Percentiles rank a stretch among this genome's conserved stretches.
phyloP scores from a whole-genome alignment of 2,888 invertebrate species.

The Drosophila gaucha region DNA sequence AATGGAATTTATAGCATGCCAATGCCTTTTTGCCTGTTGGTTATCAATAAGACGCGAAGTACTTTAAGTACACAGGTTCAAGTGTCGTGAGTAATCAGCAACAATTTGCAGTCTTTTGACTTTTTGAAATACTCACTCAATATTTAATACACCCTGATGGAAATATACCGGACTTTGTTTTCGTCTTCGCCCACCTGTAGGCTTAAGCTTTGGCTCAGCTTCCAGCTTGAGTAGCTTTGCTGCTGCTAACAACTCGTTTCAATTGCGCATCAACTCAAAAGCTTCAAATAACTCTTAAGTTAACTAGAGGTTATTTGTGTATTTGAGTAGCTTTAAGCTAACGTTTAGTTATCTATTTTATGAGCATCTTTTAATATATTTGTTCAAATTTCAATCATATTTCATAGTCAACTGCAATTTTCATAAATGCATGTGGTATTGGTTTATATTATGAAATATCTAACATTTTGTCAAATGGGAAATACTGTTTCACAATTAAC shows the following conservation, averaged over 20 bases:
- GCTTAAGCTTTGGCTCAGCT: conserved; percentile 12
- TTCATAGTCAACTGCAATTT: too few species aligned
- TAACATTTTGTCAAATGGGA: too few species aligned
- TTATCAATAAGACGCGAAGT: conserved; percentile 30
- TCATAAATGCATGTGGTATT: too few species aligned
- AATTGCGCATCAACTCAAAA: conserved; percentile 58
- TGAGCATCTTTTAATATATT: background rate
- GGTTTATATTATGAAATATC: too few species aligned
- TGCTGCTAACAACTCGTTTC: conserved; percentile 42
- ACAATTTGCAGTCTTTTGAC: conserved; percentile 6
- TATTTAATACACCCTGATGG: background rate
- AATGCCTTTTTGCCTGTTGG: background rate
- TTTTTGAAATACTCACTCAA: conserved; percentile 15
- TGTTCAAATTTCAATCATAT: too few species aligned
- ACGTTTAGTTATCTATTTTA: too few species aligned
- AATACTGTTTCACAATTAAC: too few species aligned
- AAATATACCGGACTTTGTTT: conserved; percentile 10
- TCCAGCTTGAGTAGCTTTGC: conserved; percentile 27
- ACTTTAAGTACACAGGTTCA: conserved; percentile 11
- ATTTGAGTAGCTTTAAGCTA: background rate
- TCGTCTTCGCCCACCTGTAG: conserved; percentile 1
- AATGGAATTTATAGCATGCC: conserved; percentile 15
- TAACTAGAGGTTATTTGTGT: background rate
- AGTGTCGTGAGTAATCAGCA: conserved; percentile 6
- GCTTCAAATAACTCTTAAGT: conserved; percentile 3